Percentiles rank a stretch among this genome's conserved stretches.
Evolutionary conservation across 1,140 invertebrate species (phyloP).

Genomic region (Tenebrio molitor): DNA sequence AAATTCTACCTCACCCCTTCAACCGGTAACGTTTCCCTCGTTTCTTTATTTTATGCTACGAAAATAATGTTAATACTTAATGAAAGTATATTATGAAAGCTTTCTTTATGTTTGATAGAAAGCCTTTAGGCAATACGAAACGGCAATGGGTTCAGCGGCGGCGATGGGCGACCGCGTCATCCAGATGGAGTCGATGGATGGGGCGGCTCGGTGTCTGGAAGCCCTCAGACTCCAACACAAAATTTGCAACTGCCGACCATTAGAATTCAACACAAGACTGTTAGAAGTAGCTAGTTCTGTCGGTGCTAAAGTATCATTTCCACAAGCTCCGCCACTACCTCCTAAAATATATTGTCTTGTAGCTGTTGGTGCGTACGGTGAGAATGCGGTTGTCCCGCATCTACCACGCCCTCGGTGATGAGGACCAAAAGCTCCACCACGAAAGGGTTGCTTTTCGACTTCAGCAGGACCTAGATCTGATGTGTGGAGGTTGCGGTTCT

Average conservation of each 20-base stretch:
- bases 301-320: constrained; percentile 77
- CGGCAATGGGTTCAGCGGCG: constrained; percentile 84
- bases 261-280: constrained; percentile 86
- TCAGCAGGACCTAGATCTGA: constrained; percentile 80
- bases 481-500: constrained; percentile 82
- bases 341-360: constrained; percentile 52
- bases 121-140: constrained; percentile 84
- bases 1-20: too few relatives aligned
- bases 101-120: too few relatives aligned
- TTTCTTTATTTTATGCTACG: too few relatives aligned
- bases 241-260: constrained; percentile 86
- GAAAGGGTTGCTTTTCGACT: constrained; percentile 77
- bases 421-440: constrained; percentile 81
- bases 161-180: constrained; percentile 83
- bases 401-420: constrained; percentile 84
- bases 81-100: too few relatives aligned
- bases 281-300: constrained; percentile 85
- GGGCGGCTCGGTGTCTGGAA: constrained; percentile 83
- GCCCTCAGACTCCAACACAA: constrained; percentile 82
- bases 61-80: too few relatives aligned
- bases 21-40: too few relatives aligned
- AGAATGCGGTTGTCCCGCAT: constrained; percentile 81
- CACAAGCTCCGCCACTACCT: neutral
- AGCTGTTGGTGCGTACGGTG: constrained; percentile 84
- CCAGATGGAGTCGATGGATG: constrained; percentile 91